A percentile compares a stretch with the other conserved stretches of the same genome.
phyloP scores from a whole-genome alignment of 2,888 invertebrate species.

The Phengaris arion region DNA sequence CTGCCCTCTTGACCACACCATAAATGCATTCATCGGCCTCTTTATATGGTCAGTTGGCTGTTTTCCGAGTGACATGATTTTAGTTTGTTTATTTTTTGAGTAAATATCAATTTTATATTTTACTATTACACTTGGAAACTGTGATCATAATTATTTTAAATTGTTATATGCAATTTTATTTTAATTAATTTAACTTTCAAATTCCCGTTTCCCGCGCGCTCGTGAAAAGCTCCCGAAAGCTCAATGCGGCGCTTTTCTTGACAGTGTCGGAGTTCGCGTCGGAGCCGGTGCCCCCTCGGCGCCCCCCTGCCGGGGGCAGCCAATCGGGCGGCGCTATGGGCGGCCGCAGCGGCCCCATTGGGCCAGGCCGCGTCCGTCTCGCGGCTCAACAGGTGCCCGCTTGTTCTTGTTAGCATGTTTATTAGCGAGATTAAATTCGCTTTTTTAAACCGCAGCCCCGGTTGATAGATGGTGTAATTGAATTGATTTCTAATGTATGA shows the following conservation, averaged over 20 bases:
- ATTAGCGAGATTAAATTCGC: constrained; percentile 75
- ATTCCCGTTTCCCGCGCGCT: constrained; percentile 53
- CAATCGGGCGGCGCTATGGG: constrained; percentile 69
- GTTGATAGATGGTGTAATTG: constrained; percentile 59
- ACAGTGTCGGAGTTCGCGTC: constrained; percentile 68
- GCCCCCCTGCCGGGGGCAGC: constrained; percentile 51
- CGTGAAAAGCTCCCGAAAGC: constrained; percentile 76
- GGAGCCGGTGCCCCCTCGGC: constrained; percentile 53
- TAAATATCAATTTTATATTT: constrained; percentile 23
- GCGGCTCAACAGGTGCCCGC: constrained; percentile 79
- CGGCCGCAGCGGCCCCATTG: constrained; percentile 70
- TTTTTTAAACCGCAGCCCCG: constrained; percentile 70
- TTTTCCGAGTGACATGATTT: constrained; percentile 67
- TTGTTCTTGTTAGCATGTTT: constrained; percentile 77
- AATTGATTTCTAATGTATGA: constrained; percentile 52
- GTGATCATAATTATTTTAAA: constrained; percentile 24
- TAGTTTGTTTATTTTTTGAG: constrained; percentile 28
- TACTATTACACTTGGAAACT: constrained; percentile 17
- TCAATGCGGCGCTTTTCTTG: constrained; percentile 77
- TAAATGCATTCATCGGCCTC: constrained; percentile 96
- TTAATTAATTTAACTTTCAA: constrained; percentile 32
- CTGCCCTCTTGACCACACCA: constrained; percentile 96
- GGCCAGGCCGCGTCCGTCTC: constrained; percentile 64
- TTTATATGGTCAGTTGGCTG: constrained; percentile 89
- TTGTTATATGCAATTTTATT: neutral